Conservation (phyloP, 2,797 vertebrate genomes). For the Leuciscus waleckii region DNA sequence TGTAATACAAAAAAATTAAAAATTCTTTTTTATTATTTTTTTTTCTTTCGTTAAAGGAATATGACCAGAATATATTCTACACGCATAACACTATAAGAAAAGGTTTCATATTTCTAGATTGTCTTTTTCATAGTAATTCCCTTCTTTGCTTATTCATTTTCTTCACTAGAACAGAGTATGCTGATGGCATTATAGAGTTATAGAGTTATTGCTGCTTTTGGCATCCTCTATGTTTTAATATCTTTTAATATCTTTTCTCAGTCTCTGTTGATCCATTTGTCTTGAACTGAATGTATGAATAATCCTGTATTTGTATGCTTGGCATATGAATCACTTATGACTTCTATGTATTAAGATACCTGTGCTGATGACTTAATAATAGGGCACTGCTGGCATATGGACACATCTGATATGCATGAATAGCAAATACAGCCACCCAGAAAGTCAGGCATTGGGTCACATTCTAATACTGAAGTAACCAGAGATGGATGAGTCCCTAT, state of each 20-base stretch:
- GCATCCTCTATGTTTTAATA: neutral
- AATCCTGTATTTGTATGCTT: neutral
- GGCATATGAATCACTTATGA: constrained; percentile 36
- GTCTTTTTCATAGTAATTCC: neutral
- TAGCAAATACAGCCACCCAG: constrained; percentile 43
- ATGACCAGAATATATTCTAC: neutral
- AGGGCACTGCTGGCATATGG: constrained; percentile 46
- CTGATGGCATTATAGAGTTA: neutral
- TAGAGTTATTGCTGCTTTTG: neutral
- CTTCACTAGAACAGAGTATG: neutral
- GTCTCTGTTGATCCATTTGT: neutral
- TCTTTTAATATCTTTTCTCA: neutral
- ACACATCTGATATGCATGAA: constrained; percentile 54
- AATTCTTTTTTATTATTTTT: neutral
- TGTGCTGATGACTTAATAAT: constrained; percentile 44
- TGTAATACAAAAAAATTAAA: neutral
- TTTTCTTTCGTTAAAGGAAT: neutral
- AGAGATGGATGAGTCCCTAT: constrained; percentile 59
- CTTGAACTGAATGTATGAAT: neutral
- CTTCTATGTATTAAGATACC: constrained; percentile 22
- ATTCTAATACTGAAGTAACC: constrained; percentile 56
- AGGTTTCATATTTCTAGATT: neutral
- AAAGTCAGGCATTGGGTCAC: constrained; percentile 47
- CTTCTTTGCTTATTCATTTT: neutral
- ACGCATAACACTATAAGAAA: neutral